phyloP scores from a whole-genome alignment of 92 coral and sea anemone species.

The Palythoa grandiflora region DNA sequence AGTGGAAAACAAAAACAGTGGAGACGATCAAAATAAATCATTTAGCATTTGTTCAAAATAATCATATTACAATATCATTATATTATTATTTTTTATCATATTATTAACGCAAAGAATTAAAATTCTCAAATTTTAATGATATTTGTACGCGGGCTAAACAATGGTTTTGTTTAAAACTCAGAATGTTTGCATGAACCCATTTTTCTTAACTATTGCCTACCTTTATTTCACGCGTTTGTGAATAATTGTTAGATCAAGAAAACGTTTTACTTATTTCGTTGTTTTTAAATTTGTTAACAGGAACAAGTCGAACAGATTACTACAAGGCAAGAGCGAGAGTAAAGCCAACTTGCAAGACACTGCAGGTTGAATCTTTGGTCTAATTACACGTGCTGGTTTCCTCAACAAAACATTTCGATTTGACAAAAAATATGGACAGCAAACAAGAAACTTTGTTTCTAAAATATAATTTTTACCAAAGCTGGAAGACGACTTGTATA shows the following conservation, averaged over 20 bases:
- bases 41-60: no score
- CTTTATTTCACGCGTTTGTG: not conserved
- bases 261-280: not conserved
- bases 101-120: no score
- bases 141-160: no score
- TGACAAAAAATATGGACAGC: not conserved
- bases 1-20: no score
- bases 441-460: not conserved
- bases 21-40: no score
- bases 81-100: no score
- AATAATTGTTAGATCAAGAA: not conserved
- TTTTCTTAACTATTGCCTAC: not conserved
- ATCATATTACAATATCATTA: no score
- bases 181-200: no score
- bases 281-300: not conserved
- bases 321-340: conserved; percentile 25
- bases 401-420: not conserved
- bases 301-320: conserved; percentile 31
- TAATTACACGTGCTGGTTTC: not conserved
- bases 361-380: conserved; percentile 12
- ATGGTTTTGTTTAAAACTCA: no score
- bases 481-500: not conserved
- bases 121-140: no score
- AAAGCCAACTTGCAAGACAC: conserved; percentile 23
- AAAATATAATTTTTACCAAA: not conserved